Base-by-base conservation (phyloP, 2,888 invertebrate genomes). In the Drosophila trichaetosa region DNA sequence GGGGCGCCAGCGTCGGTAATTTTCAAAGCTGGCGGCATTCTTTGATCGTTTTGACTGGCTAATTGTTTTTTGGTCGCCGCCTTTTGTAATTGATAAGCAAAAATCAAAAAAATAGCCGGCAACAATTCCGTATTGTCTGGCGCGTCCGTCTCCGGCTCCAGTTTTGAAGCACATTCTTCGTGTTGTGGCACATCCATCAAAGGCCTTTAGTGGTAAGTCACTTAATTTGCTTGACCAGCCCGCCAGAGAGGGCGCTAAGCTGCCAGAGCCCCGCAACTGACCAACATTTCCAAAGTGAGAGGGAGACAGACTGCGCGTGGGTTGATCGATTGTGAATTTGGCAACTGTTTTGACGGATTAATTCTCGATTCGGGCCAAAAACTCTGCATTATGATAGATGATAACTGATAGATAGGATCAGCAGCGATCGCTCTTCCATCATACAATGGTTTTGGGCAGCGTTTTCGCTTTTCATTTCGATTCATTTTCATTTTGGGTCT, bases 321-420 rank as follows among this genome's bases (percentile, higher is more conserved):
- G 27, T 62, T 88, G 86, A 90, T 87, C 90, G 88, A 87, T 87
- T 90, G 89, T 90, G 83, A 87, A 87, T 87, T 87, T 90, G 90
- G 87, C 87, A 65, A 49, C 27, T 48, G 36, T 73, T 70, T 89
- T 91, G 91, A 91, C 89, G 91, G 91, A 91, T 91, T 91, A 91
- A 91, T 91, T 85, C 87, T 83, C 87, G 78, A 87, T 90, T 83
- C 60, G 89, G 87, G 88, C 85, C 85, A 86, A 89, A 90, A 89
- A 85, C 79, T 46, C 4, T 82, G 83, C 82, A 81, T 82, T 82
- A 91, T 90, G 91, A 91, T 90, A 79, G 84, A 83, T 78, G 79
- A 62, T 73, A 75, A 68, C 62, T 85, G 88, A 73, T 88, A 86
- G 90, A 91, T 90, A 85, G 85, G 85, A 84, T 77, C 80, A 77